phyloP scores from a whole-genome alignment of 1,140 invertebrate species.

The Lucilia sericata region DNA sequence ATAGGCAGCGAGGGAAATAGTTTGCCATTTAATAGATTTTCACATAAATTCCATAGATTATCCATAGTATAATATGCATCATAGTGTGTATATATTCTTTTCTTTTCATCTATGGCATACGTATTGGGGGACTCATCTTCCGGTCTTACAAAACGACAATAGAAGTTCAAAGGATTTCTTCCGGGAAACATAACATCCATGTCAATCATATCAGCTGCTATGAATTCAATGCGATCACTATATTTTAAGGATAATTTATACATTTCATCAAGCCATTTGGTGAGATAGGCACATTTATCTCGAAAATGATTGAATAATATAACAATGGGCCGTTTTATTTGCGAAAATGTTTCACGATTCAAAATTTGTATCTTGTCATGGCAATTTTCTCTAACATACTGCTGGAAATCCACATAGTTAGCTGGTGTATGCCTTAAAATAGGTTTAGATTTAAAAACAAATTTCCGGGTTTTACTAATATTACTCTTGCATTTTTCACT shows the following conservation, averaged over 20 bases:
- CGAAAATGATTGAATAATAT: slow-evolving; percentile 28
- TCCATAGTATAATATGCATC: not conserved
- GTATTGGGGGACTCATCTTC: not conserved
- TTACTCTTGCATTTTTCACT: not conserved
- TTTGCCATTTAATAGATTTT: no score
- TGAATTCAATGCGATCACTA: no score
- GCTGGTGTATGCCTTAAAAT: no score
- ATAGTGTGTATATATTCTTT: not conserved
- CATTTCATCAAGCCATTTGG: not conserved
- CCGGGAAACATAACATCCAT: no score
- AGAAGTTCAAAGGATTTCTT: not conserved
- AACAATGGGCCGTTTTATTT: not conserved
- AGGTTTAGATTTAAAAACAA: not conserved
- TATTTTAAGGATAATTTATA: not conserved
- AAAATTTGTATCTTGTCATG: slow-evolving; percentile 2
- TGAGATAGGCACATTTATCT: slow-evolving; percentile 30
- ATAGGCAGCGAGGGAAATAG: no score
- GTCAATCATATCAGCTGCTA: no score
- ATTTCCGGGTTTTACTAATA: not conserved
- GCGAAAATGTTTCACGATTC: not conserved
- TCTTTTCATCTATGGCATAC: not conserved
- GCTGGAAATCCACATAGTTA: not conserved
- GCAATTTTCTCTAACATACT: not conserved
- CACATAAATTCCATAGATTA: no score
- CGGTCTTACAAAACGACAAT: not conserved